These are phyloP conservation scores for Apotomis turbidana DNA, from an alignment of 2,888 invertebrate species.

Conservation along the genomic window DNA sequence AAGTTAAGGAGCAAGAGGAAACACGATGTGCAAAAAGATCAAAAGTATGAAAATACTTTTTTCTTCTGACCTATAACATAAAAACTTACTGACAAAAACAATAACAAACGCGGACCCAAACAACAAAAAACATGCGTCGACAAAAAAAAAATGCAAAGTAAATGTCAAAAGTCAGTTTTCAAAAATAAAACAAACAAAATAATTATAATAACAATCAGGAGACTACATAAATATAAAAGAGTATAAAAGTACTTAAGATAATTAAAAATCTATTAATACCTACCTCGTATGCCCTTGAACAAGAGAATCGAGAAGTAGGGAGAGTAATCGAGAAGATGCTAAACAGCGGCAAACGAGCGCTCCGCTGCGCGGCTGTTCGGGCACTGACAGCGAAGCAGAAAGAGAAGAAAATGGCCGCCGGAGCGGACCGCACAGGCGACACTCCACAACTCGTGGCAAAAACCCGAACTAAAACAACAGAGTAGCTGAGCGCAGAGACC, in stretches of 20 bases:
- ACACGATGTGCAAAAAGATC: no score
- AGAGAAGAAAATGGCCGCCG: constrained; percentile 81
- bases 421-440: constrained; percentile 55
- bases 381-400: constrained; percentile 73
- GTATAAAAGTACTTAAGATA: not conserved
- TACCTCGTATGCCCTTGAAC: constrained; percentile 52
- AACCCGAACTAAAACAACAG: constrained; percentile 59
- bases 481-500: constrained; percentile 55
- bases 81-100: no score
- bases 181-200: no score
- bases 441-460: constrained; percentile 53
- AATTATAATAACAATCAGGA: not conserved
- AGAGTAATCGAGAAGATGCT: constrained; percentile 69
- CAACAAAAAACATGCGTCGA: no score
- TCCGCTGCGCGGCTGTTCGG: constrained; percentile 60
- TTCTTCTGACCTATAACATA: no score
- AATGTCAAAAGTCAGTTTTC: no score
- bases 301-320: constrained; percentile 69
- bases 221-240: constrained; percentile 40
- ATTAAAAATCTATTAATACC: constrained; percentile 46
- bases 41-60: no score
- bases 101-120: no score
- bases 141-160: no score
- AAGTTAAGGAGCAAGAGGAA: not conserved
- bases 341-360: constrained; percentile 59